Base-by-base conservation (phyloP, 2,888 invertebrate species). In the Ethmia dodecea region DNA sequence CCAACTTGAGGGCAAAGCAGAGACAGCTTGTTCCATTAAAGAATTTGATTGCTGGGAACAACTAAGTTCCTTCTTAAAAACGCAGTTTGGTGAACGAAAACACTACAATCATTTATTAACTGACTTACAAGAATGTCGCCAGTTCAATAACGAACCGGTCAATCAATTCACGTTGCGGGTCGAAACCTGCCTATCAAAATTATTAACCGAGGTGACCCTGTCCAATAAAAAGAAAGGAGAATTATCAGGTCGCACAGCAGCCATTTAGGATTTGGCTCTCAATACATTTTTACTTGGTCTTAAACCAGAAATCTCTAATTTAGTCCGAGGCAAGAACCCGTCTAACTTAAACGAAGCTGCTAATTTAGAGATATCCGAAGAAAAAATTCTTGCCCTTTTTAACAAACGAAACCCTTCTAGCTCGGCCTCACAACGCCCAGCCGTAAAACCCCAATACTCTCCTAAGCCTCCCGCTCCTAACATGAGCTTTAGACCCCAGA, bases 231-330 rank as follows among this genome's bases (percentile, higher is more conserved):
- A 49, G 40, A 25, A 13, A 3, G 28, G 24, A 12, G 52, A 52
- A 38, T n/a, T 55, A 5, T 3, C 38, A 1, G 55, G 51, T 2
- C 40, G 52, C 0, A 43, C 40, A 1, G 52, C 52, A 3, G 48
- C 52, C 1, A 55, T 54, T 51, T 47, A 54, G 18, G 57, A 52
- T 1, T 13, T 55, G 12, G 53, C 50, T 6, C 38, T 55, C 0
- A 43, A 52, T 11, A 38, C 36, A 8, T 46, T 46, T 28, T 9
- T 31, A 3, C 31, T 42, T 20, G 45, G 44, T 1, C 18, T 49
- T 3, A 24, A 31, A 3, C 37, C 49, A 5, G 25, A 31, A 5
- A 32, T 46, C 2, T 49, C 42, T 0, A 42, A 24, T 11, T 26
- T 49, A 1, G 30, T 49, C 1, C 26, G 47, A 10, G 37, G 47